Conservation (phyloP, 2,888 invertebrate species). For the Agrotis puta region DNA sequence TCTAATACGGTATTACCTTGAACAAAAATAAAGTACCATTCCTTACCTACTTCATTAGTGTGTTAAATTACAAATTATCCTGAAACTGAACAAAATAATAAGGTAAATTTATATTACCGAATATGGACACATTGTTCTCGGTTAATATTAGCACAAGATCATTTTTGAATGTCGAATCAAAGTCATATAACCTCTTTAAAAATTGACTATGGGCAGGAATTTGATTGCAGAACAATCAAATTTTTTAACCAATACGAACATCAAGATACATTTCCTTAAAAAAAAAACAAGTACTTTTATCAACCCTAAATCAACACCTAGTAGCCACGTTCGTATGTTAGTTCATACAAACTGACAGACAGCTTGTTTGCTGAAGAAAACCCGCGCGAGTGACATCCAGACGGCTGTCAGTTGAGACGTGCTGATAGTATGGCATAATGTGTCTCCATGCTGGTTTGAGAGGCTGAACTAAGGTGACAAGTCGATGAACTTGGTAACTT, state of each 20-base stretch:
- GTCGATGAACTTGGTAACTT: conserved; percentile 27
- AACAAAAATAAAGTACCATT: not conserved
- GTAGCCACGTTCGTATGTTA: conserved; percentile 59
- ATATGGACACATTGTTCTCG: not conserved
- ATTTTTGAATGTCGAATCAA: not conserved
- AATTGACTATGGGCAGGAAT: not conserved
- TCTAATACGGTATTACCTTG: not conserved
- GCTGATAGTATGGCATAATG: conserved; percentile 24
- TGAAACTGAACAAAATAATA: conserved; percentile 13
- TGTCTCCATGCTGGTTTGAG: conserved; percentile 19
- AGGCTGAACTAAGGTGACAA: conserved; percentile 9
- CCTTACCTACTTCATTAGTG: not conserved
- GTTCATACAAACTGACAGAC: conserved; percentile 68
- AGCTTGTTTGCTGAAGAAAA: conserved; percentile 69
- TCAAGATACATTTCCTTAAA: not conserved
- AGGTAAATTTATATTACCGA: conserved; percentile 27
- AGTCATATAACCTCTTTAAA: not conserved
- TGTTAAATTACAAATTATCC: conserved; percentile 9
- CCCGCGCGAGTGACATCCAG: conserved; percentile 34
- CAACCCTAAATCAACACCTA: conserved; percentile 50
- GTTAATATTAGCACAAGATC: not conserved
- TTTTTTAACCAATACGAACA: not conserved
- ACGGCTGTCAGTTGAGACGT: conserved; percentile 27
- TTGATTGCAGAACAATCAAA: too few species aligned
- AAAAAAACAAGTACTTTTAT: not conserved